Base-by-base conservation (phyloP, 2,113 vertebrate genomes). In the Oxygymnocypris stewartii region DNA sequence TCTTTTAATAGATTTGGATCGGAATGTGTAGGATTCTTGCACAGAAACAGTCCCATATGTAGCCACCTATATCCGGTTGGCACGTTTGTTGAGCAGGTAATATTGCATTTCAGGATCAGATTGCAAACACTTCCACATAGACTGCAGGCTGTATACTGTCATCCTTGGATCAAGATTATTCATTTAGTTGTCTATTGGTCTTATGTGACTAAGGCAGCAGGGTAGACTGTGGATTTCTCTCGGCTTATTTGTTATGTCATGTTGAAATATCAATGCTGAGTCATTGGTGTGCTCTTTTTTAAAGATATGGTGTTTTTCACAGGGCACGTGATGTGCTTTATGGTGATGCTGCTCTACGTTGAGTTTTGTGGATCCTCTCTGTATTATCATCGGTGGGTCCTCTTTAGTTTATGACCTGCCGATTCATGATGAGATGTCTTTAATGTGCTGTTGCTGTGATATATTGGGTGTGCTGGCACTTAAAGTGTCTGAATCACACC, bases 151-250 rank as follows among this genome's bases (percentile, higher is more conserved):
- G 3, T 40, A 31, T 28, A 47, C 20, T 65, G 25, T 51, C n/a
- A n/a, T n/a, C n/a, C n/a, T n/a, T n/a, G n/a, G n/a, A n/a, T n/a
- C n/a, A n/a, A n/a, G n/a, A n/a, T n/a, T n/a, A n/a, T n/a, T n/a
- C n/a, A n/a, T n/a, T 82, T 47, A 82, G 69, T 82, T 69, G 8
- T 42, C 42, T 49, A n/a, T 49, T 18, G 40, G 14, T 82, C 49
- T 67, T 28, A 6, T 49, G 40, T 67, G 79, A 67, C 14, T 82
- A 31, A 80, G 18, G 57, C 57, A 49, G 13, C 31, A 11, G 31
- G 18, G 7, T 51, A 14, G 6, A 28, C 6, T 77, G 25, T 78
- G 8, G 47, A 31, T 81, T 65, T 81, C 79, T 81, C 40, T 65
- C 3, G 0, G n/a, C n/a, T n/a, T n/a, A 18, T 44, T 28, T 65